These are phyloP conservation scores for Mycteria americana DNA, from an alignment of 2,797 vertebrate species.

Conservation along the genomic window DNA sequence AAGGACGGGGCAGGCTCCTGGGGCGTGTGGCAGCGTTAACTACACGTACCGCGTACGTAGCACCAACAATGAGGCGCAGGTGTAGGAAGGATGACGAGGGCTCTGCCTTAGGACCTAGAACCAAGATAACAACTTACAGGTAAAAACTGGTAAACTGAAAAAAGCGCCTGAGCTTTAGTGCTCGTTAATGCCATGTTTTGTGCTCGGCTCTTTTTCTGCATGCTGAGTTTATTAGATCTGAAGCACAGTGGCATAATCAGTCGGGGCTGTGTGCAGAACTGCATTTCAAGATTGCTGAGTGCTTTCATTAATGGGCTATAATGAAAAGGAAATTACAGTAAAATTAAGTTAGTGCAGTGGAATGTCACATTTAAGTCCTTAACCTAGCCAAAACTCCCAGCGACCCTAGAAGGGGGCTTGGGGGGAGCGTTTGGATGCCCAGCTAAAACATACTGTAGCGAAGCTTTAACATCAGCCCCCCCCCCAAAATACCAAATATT, in stretches of 20 bases:
- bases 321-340: neutral
- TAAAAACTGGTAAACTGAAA: neutral
- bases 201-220: rapidly evolving
- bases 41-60: rapidly evolving
- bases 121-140: neutral
- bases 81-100: neutral
- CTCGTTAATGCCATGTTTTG: rapidly evolving
- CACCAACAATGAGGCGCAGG: neutral
- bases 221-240: rapidly evolving
- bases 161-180: neutral
- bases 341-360: neutral
- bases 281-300: neutral
- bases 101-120: neutral
- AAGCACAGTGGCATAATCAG: rapidly evolving
- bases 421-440: neutral
- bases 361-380: neutral
- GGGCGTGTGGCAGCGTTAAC: neutral
- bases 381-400: neutral
- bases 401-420: rapidly evolving
- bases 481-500: neutral
- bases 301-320: neutral
- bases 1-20: neutral
- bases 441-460: rapidly evolving
- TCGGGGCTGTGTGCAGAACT: neutral
- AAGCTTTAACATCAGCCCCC: neutral